These are phyloP conservation scores for Xerus rutilus DNA, from an alignment of 2,797 vertebrate genomes.

Conservation along the genomic window DNA sequence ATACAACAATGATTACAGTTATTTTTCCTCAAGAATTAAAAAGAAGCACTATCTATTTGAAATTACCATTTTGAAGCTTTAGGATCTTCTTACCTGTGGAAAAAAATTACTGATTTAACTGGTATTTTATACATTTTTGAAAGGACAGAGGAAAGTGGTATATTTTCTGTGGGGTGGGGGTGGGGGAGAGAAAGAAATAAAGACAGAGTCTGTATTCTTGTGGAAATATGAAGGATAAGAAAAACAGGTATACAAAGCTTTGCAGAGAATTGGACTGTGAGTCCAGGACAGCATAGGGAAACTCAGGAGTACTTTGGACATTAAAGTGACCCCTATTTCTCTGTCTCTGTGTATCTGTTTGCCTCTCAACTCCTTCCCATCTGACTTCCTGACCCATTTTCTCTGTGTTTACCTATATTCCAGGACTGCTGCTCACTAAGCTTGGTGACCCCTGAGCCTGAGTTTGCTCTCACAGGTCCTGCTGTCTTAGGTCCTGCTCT, in stretches of 20 bases:
- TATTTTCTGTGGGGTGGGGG: background rate
- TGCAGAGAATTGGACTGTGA: background rate
- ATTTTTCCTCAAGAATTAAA: background rate
- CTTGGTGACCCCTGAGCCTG: background rate
- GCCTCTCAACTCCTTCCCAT: background rate
- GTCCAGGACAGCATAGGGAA: background rate
- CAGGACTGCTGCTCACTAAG: background rate
- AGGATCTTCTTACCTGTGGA: background rate
- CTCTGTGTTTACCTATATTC: background rate
- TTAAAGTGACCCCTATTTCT: background rate
- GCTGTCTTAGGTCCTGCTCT: rapidly evolving
- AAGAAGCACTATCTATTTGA: background rate
- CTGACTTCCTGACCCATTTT: background rate
- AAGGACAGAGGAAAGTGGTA: background rate
- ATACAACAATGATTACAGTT: too few species aligned
- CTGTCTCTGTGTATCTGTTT: background rate
- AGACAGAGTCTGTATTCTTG: background rate
- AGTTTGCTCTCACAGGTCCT: too few species aligned
- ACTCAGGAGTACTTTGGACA: background rate
- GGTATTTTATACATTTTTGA: background rate
- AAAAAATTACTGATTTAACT: background rate
- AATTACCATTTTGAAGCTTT: background rate
- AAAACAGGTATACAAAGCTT: background rate
- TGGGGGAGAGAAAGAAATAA: background rate
- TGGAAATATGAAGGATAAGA: background rate